Conservation (phyloP, 2,113 vertebrate species). For the Xiphophorus maculatus region DNA sequence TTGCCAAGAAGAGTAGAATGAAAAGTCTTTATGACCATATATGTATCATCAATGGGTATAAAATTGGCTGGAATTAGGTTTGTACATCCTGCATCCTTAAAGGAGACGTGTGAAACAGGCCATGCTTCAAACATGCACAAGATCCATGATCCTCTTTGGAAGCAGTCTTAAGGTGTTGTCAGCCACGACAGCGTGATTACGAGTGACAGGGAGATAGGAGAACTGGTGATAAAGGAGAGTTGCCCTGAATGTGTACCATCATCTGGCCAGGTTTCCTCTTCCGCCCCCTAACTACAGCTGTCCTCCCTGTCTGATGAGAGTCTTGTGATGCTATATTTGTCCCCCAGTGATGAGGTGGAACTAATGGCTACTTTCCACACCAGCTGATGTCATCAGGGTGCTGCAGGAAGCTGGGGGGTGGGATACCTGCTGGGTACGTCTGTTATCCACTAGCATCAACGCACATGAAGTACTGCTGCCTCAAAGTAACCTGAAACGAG, state of each 20-base stretch:
- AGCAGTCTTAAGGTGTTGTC: constrained; percentile 43
- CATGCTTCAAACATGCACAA: background rate
- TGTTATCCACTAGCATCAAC: constrained; percentile 34
- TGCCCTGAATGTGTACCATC: constrained; percentile 67
- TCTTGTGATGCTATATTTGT: constrained; percentile 74
- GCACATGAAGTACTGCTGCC: background rate
- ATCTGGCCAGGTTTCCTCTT: constrained; percentile 74
- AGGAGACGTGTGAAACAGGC: background rate
- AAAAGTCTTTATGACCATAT: background rate
- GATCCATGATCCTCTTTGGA: constrained; percentile 24
- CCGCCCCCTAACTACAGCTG: constrained; percentile 74
- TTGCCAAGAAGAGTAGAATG: background rate
- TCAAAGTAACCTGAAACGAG: background rate
- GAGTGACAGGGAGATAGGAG: constrained; percentile 31
- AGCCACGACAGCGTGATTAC: constrained; percentile 48
- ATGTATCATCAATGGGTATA: background rate
- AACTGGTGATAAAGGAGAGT: constrained; percentile 45
- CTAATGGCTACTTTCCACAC: constrained; percentile 76
- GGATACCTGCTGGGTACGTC: constrained; percentile 61
- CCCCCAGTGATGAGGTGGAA: constrained; percentile 78
- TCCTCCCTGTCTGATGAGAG: constrained; percentile 72
- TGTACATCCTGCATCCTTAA: background rate
- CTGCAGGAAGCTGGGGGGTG: constrained; percentile 49
- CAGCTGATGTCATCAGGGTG: constrained; percentile 76
- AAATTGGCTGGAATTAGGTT: background rate